Evolutionary conservation across 2,888 invertebrate genomes (phyloP).

Genomic region (Pardosa pseudoannulata): DNA sequence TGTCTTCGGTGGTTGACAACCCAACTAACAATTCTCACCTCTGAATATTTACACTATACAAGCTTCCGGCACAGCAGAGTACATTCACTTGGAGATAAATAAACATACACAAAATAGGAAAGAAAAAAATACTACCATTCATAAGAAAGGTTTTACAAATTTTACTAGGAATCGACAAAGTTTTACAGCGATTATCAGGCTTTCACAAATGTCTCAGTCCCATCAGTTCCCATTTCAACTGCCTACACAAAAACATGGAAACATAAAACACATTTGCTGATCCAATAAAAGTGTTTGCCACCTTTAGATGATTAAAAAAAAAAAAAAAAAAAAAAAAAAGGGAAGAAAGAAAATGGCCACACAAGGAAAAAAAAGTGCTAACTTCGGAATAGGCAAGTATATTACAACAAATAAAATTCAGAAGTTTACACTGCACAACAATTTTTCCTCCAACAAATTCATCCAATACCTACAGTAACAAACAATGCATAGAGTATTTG

Average conservation of each 20-base stretch:
- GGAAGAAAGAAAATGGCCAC: slow-evolving; percentile 56
- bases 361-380: slow-evolving; percentile 25
- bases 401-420: slow-evolving; percentile 60
- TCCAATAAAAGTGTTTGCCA: slow-evolving; percentile 30
- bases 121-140: slow-evolving; percentile 29
- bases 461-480: slow-evolving; percentile 26
- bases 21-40: slow-evolving; percentile 50
- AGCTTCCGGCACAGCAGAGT: slow-evolving; percentile 46
- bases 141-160: slow-evolving; percentile 56
- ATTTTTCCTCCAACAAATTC: slow-evolving; percentile 3
- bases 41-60: slow-evolving; percentile 62
- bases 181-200: slow-evolving; percentile 43
- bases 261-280: slow-evolving; percentile 19
- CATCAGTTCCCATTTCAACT: slow-evolving; percentile 18
- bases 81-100: slow-evolving; percentile 35
- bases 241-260: slow-evolving; percentile 30
- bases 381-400: slow-evolving; percentile 35
- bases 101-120: not conserved
- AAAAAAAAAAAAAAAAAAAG: slow-evolving; percentile 24
- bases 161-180: slow-evolving; percentile 64
- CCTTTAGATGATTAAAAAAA: slow-evolving; percentile 38
- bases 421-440: slow-evolving; percentile 20
- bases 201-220: slow-evolving; percentile 7
- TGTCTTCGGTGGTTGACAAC: slow-evolving; percentile 48
- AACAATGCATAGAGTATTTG: slow-evolving; percentile 13